Evolutionary conservation across 2,113 vertebrate genomes (phyloP), one percentile per base, ranked within the genome.

Genomic region (Hemiprocne comata): DNA sequence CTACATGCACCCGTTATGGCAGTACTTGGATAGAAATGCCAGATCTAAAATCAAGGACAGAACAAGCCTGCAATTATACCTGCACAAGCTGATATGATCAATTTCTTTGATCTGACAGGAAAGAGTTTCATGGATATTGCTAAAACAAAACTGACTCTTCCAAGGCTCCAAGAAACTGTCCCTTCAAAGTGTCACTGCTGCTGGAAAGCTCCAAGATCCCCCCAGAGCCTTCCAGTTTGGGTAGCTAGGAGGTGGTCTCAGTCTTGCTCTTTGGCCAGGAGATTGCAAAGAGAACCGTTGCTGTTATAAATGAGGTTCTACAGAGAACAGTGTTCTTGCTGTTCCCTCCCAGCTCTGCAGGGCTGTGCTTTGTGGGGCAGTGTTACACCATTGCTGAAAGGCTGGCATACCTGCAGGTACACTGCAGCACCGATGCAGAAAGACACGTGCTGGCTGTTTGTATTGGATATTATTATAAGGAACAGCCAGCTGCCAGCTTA

Each of bases 281-380:
- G 26, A 6, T 6, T 6, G 11, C 26, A 3, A 3, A 21, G 54
- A 42, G 40, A 46, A 2, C 23, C 0, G 1, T 6, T 62, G 51
- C 33, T 73, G 28, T 13, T 20, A 17, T 10, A n/a, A 33, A 4
- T 4, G 4, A 40, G 26, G 2, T 57, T 72, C 57, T 69, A 4
- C 60, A 62, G 80, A 25, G 51, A 25, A 17, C 1, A 19, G n/a
- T 29, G 57, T 44, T 65, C 24, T 67, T 61, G 62, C 44, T 65
- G 20, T 67, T 61, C 31, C 31, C 42, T 60, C 7, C 34, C 78
- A 36, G 53, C 51, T 34, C 18, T 9, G 17, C 17, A 33, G 51
- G n/a, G 34, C 70, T 90, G 20, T 46, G 71, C 65, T 46, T 23
- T 23, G 36, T 6, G 64, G 40, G 23, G 25, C 54, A 9, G 0